These are phyloP conservation scores for Ctenicera cuprea DNA, from an alignment of 2,888 invertebrate species.

Conservation along the genomic window DNA sequence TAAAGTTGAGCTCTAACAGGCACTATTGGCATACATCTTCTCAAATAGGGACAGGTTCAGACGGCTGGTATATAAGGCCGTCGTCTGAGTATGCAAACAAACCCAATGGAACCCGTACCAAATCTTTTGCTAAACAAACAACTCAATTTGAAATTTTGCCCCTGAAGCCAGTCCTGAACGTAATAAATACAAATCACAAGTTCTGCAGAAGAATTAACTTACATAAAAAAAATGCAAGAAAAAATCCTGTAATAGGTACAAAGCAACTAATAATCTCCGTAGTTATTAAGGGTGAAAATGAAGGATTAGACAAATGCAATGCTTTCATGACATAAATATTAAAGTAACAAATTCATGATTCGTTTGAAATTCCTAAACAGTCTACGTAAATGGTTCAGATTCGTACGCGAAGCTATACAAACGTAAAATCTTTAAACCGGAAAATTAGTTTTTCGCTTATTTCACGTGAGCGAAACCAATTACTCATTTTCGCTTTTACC, in stretches of 20 bases:
- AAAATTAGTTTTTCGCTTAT: conserved; percentile 38
- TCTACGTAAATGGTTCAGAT: not conserved
- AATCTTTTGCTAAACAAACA: no score
- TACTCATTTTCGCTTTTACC: not conserved
- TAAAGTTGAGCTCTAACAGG: no score
- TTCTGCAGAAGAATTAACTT: not conserved
- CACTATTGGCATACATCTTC: no score
- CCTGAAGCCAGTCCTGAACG: not conserved
- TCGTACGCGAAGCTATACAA: not conserved
- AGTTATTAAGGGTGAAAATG: conserved; percentile 33
- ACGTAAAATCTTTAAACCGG: conserved; percentile 14
- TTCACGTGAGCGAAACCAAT: conserved; percentile 1
- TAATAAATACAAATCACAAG: not conserved
- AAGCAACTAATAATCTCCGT: conserved; percentile 33
- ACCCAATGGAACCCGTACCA: no score
- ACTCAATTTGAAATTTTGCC: no score
- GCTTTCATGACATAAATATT: not conserved
- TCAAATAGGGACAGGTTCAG: no score
- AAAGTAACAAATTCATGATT: no score
- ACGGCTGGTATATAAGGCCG: no score
- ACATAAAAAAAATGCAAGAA: not conserved
- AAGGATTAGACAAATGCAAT: not conserved
- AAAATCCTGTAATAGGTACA: not conserved
- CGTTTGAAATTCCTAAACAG: not conserved
- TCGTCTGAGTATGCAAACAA: no score